Conservation (phyloP, 1,140 invertebrate species). For the Homalodisca vitripennis region DNA sequence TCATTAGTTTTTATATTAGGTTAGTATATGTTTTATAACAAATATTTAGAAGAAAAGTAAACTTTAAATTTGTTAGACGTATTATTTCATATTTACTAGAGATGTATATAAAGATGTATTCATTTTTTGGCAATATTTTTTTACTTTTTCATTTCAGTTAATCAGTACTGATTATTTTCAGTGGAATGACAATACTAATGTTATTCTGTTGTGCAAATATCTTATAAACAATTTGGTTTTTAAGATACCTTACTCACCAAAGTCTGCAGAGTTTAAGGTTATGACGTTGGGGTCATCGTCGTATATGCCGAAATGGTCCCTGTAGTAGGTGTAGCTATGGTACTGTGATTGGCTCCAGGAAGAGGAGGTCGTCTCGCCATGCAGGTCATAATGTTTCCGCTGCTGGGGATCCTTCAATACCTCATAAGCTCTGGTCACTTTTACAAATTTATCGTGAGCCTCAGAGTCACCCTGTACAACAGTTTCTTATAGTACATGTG, state of each 20-base stretch:
- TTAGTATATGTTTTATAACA: too few relatives aligned
- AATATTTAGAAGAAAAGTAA: too few relatives aligned
- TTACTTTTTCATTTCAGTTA: too few relatives aligned
- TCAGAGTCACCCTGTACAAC: slow-evolving; percentile 63
- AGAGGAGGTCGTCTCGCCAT: slow-evolving; percentile 71
- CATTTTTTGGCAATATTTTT: too few relatives aligned
- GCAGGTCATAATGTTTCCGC: slow-evolving; percentile 78
- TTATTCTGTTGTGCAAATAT: too few relatives aligned
- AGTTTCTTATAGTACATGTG: neutral
- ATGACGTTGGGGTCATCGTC: slow-evolving; percentile 82
- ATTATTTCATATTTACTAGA: too few relatives aligned
- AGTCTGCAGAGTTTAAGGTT: slow-evolving; percentile 69
- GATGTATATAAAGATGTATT: too few relatives aligned
- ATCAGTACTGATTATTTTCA: too few relatives aligned
- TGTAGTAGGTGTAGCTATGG: slow-evolving; percentile 80
- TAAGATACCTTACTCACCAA: slow-evolving; percentile 59
- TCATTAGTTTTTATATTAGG: too few relatives aligned
- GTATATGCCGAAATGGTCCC: slow-evolving; percentile 85
- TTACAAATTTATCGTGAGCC: slow-evolving; percentile 86
- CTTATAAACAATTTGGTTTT: too few relatives aligned
- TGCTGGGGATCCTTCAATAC: slow-evolving; percentile 87
- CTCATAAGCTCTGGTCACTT: slow-evolving; percentile 90
- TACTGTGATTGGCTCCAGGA: slow-evolving; percentile 58
- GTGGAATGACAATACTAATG: too few relatives aligned
- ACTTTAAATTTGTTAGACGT: too few relatives aligned